Base-by-base conservation (phyloP, 2,888 invertebrate genomes). In the Brachyopa scutellaris region DNA sequence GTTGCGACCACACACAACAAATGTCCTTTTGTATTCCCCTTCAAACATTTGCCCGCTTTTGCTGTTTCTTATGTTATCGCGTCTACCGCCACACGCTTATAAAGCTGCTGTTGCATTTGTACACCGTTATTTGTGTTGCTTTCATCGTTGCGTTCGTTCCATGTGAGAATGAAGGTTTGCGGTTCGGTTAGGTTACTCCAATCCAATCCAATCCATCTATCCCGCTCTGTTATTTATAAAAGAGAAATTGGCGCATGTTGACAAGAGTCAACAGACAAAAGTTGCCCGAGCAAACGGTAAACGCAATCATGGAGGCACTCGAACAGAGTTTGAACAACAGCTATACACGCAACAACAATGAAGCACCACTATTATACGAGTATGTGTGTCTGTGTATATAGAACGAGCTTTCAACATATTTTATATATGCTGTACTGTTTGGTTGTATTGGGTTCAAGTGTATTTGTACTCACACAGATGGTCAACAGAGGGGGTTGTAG, bases 161-260 rank as follows among this genome's bases (percentile, higher is more conserved):
- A 61, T 62, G 19, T 55, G 21, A 77, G 77, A 70, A 57, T 64
- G 64, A 77, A 70, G 69, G 45, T 69, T 69, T 62, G 62, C 49
- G 70, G 70, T 57, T 70, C n/a, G n/a, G n/a, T n/a, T n/a, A n/a
- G n/a, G n/a, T 21, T 40, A 29, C 59, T 36, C 13, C 55, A 38
- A 51, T 33, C 15, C 29, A 8, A 33, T 9, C 2, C 11, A 4
- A 19, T 33, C n/a, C 19, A 23, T 76, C 23, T 45, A 45, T 59
- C 29, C 38, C 15, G 61, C 36, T 45, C 49, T 38, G 38, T 49
- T 47, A 23, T 47, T 21, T 57, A 62, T 38, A n/a, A n/a, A n/a
- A 53, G 15, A 49, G 31, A 74, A 69, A 77, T 62, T 70, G 51
- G 62, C 77, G 77, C 77, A 77, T 77, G 62, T 70, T 77, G 61